Conservation (phyloP, 2,113 vertebrate species). For the Mormyrus iriodes region DNA sequence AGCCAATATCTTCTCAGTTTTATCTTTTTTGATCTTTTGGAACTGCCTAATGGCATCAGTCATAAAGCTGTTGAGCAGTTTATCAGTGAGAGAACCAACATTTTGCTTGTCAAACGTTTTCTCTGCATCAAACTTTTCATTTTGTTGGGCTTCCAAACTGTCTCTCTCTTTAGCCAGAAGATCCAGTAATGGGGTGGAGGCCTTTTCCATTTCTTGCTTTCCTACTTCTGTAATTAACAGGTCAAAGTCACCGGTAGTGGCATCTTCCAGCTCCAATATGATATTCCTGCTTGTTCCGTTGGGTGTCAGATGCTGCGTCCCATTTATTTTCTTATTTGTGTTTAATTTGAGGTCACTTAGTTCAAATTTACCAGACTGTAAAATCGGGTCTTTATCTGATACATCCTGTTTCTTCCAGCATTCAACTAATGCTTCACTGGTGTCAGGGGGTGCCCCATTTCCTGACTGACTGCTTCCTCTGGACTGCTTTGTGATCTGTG, state of each 20-base stretch:
- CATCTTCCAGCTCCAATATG: slow-evolving; percentile 42
- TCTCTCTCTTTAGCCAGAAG: slow-evolving; percentile 63
- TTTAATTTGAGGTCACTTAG: slow-evolving; percentile 21
- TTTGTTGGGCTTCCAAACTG: slow-evolving; percentile 59
- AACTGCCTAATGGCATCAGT: slow-evolving; percentile 73
- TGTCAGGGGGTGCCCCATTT: slow-evolving; percentile 41
- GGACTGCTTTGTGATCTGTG: slow-evolving; percentile 37
- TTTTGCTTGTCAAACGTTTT: slow-evolving; percentile 37
- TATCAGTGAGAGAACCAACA: slow-evolving; percentile 71
- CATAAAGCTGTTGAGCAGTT: slow-evolving; percentile 72
- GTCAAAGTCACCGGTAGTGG: slow-evolving; percentile 27
- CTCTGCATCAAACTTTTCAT: slow-evolving; percentile 45
- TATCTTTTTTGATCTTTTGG: slow-evolving; percentile 73
- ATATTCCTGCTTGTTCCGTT: slow-evolving; percentile 38
- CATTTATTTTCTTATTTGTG: slow-evolving; percentile 23
- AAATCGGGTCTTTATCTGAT: neutral
- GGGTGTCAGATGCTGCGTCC: slow-evolving; percentile 21
- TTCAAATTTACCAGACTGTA: slow-evolving; percentile 25
- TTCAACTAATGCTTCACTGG: slow-evolving; percentile 12
- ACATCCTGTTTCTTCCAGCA: slow-evolving; percentile 14
- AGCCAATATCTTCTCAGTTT: slow-evolving; percentile 76
- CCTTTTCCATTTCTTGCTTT: slow-evolving; percentile 38
- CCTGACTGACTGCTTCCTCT: slow-evolving; percentile 36
- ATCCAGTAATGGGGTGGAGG: slow-evolving; percentile 63
- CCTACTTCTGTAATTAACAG: slow-evolving; percentile 39